phyloP scores from a whole-genome alignment of 2,797 vertebrate species.

The Anguilla marmorata region DNA sequence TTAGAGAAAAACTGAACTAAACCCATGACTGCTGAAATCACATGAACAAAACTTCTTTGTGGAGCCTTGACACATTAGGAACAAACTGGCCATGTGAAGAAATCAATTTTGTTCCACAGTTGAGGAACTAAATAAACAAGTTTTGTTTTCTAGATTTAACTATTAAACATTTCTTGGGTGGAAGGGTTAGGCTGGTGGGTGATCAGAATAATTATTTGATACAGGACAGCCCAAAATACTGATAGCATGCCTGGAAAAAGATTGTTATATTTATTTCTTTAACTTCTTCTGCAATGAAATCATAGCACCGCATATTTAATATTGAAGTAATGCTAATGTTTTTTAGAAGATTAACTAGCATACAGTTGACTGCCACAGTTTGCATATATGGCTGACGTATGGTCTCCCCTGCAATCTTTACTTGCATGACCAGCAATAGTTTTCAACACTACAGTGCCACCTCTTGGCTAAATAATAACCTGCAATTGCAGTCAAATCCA shows the following conservation, averaged over 20 bases:
- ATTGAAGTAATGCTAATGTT: neutral
- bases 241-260: neutral
- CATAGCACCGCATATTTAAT: neutral
- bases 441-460: neutral
- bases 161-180: neutral
- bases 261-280: neutral
- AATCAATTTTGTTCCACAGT: neutral
- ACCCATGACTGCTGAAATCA: neutral
- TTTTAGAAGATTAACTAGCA: neutral
- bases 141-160: neutral
- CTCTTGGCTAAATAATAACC: neutral
- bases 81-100: neutral
- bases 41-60: neutral
- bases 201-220: neutral
- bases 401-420: neutral
- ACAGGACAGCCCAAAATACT: neutral
- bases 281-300: neutral
- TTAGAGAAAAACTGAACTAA: neutral
- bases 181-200: neutral
- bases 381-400: neutral
- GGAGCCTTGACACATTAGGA: neutral
- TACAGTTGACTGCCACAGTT: neutral
- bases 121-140: neutral
- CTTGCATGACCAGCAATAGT: neutral
- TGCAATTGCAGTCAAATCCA: neutral